Percentiles rank a stretch among this genome's conserved stretches.
These are phyloP conservation scores for Ibidorhyncha struthersii DNA, from an alignment of 2,113 vertebrate genomes.

Conservation along the genomic window DNA sequence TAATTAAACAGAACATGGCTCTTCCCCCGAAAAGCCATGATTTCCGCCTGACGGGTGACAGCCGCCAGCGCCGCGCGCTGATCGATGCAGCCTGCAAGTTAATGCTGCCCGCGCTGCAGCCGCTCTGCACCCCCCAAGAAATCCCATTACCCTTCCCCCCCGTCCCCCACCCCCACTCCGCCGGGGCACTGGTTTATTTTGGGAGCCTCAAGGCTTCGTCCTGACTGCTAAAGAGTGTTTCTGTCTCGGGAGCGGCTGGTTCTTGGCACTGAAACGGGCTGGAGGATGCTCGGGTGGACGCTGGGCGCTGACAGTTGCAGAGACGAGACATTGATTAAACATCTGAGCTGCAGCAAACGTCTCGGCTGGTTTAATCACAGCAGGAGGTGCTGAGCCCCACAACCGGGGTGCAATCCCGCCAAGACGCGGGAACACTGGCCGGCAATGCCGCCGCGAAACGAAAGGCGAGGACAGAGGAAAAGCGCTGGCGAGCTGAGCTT, in stretches of 20 bases:
- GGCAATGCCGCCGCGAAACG: no score
- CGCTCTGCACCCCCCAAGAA: not conserved
- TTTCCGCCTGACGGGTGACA: not conserved
- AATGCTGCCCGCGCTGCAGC: not conserved
- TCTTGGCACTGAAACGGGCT: not conserved
- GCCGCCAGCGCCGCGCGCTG: not conserved
- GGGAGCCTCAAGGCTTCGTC: not conserved
- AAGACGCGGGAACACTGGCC: not conserved
- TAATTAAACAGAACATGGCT: not conserved
- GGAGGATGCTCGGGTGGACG: not conserved
- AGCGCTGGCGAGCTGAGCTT: not conserved
- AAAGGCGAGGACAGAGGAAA: not conserved
- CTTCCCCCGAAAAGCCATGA: not conserved
- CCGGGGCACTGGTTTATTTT: not conserved
- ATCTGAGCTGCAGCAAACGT: not conserved
- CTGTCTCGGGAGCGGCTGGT: not conserved
- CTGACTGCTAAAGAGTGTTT: not conserved
- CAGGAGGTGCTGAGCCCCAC: not conserved
- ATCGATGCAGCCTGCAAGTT: not conserved
- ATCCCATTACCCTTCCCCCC: not conserved
- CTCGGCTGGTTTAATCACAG: not conserved
- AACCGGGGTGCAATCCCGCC: not conserved
- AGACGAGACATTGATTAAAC: not conserved
- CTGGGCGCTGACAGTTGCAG: not conserved
- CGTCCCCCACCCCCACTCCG: rapidly evolving